A percentile compares a stretch with the other conserved stretches of the same genome.
Evolutionary conservation across 2,113 vertebrate genomes (phyloP).

Genomic region (Atlantisia rogersi): DNA sequence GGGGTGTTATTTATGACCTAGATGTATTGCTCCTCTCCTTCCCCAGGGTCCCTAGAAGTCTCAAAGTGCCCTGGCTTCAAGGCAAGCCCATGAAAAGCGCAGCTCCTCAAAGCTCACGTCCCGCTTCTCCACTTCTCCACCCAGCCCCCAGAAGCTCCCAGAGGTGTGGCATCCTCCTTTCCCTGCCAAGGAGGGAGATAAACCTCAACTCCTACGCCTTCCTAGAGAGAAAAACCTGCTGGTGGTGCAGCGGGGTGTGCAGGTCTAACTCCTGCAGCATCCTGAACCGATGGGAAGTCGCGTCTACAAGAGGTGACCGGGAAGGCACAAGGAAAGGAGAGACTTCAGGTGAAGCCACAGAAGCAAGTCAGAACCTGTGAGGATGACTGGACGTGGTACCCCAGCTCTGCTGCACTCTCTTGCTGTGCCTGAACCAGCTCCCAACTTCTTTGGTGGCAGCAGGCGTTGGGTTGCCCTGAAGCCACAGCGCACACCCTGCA

Average conservation of each 20-base stretch:
- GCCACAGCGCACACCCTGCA: background rate
- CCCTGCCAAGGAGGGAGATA: background rate
- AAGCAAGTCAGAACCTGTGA: background rate
- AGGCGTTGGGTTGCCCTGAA: accelerated
- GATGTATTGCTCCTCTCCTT: background rate
- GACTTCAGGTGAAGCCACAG: background rate
- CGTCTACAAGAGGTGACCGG: background rate
- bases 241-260: accelerated
- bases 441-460: background rate
- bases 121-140: background rate
- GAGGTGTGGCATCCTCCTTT: slow-evolving; percentile 25
- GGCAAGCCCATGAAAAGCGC: background rate
- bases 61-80: background rate
- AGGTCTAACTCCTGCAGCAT: background rate
- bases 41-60: background rate
- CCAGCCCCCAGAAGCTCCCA: background rate
- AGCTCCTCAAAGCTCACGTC: background rate
- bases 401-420: background rate
- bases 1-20: background rate
- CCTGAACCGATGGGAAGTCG: accelerated
- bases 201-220: background rate
- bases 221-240: background rate
- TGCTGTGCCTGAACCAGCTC: background rate
- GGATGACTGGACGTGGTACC: background rate
- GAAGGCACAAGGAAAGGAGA: background rate